phyloP scores from a whole-genome alignment of 2,888 invertebrate species.

The Harpalus rufipes region DNA sequence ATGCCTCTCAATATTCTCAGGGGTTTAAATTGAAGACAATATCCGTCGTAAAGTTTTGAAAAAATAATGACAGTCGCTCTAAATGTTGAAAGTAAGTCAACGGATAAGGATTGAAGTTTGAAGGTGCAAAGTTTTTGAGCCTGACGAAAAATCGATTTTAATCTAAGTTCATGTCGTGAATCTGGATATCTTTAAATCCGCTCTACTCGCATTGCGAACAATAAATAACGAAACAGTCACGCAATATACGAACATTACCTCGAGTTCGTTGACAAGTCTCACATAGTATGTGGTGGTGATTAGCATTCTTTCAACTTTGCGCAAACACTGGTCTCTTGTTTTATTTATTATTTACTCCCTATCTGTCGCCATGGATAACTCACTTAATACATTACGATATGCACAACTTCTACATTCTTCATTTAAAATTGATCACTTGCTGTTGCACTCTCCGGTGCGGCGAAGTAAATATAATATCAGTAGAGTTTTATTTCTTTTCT shows the following conservation, averaged over 20 bases:
- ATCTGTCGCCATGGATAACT: constrained; percentile 23
- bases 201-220: constrained; percentile 46
- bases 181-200: constrained; percentile 56
- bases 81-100: constrained; percentile 20
- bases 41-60: not conserved
- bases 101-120: constrained; percentile 12
- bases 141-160: constrained; percentile 52
- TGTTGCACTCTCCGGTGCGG: not conserved
- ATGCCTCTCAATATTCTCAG: constrained; percentile 1
- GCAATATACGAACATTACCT: constrained; percentile 18
- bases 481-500: not conserved
- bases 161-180: constrained; percentile 58
- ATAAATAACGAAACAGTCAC: constrained; percentile 55
- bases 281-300: constrained; percentile 10
- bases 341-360: constrained; percentile 39
- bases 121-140: constrained; percentile 36
- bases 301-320: constrained; percentile 49
- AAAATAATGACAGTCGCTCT: constrained; percentile 5
- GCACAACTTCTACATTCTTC: constrained; percentile 22
- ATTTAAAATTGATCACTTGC: constrained; percentile 30
- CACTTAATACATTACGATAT: constrained; percentile 34
- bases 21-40: not conserved
- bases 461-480: too few relatives aligned
- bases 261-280: constrained; percentile 39
- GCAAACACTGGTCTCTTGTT: constrained; percentile 21